phyloP scores from a whole-genome alignment of 2,888 invertebrate genomes.

The Ommatoiulus sabulosus region DNA sequence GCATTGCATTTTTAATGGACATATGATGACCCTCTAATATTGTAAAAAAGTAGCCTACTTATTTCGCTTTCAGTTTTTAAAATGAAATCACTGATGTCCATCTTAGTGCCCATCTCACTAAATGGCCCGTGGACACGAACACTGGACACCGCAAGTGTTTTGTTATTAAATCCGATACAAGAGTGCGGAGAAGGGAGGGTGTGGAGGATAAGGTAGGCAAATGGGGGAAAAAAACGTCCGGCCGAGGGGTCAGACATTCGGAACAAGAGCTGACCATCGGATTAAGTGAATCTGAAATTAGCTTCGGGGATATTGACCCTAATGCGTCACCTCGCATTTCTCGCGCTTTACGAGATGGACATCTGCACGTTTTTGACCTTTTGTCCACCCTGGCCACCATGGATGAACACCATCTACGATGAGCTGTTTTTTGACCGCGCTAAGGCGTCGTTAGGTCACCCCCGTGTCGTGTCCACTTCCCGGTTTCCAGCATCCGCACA shows the following conservation, averaged over 20 bases:
- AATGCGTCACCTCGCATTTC: conserved; percentile 50
- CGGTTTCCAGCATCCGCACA: conserved; percentile 12
- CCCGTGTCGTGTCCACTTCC: conserved; percentile 26
- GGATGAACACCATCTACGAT: conserved; percentile 32
- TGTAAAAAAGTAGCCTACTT: background rate
- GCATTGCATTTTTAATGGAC: conserved; percentile 31
- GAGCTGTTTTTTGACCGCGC: conserved; percentile 17
- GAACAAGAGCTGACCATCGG: conserved; percentile 50
- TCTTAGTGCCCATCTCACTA: conserved; percentile 12
- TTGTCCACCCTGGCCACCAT: conserved; percentile 39
- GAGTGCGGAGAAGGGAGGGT: background rate
- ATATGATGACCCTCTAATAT: conserved; percentile 27
- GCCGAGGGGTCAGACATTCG: background rate
- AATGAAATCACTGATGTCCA: conserved; percentile 14
- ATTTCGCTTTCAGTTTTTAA: conserved; percentile 16
- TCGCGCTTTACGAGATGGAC: conserved; percentile 48
- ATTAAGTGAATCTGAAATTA: conserved; percentile 52
- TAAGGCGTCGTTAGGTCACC: conserved; percentile 1
- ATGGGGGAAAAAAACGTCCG: background rate
- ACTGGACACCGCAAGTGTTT: conserved; percentile 50
- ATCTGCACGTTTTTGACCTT: conserved; percentile 24
- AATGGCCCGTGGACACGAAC: conserved; percentile 31
- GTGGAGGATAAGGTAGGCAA: conserved; percentile 4
- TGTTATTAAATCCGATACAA: conserved; percentile 13
- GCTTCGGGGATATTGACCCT: conserved; percentile 52